Conservation (phyloP, 2,113 vertebrate species). For the Ictalurus punctatus region DNA sequence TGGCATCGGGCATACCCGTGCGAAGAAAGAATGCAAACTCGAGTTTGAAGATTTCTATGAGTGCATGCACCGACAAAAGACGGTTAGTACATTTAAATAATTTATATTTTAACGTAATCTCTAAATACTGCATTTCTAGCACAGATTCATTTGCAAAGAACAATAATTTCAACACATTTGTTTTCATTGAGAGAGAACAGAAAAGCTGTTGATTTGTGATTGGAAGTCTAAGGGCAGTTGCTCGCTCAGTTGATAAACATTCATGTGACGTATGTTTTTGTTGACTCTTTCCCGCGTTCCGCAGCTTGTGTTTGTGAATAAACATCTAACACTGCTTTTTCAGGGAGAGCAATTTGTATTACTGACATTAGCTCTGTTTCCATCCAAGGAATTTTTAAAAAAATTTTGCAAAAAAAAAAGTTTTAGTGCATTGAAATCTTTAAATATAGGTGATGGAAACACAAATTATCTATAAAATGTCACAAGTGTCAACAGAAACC, state of each 20-base stretch:
- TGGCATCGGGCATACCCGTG: constrained; percentile 82
- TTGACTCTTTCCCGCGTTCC: not conserved
- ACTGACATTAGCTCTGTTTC: not conserved
- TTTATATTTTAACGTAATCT: not conserved
- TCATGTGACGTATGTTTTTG: not conserved
- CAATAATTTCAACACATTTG: not conserved
- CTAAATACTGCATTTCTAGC: not conserved
- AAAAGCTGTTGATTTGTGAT: not conserved
- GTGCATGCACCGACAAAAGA: constrained; percentile 82
- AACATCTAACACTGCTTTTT: not conserved
- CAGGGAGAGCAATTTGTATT: not conserved
- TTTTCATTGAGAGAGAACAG: not conserved
- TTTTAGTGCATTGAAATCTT: too few species aligned
- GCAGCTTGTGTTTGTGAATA: not conserved
- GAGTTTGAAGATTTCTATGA: constrained; percentile 90
- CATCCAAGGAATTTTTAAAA: too few species aligned
- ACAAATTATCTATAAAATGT: too few species aligned
- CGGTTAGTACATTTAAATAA: constrained; percentile 56
- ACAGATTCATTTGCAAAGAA: not conserved
- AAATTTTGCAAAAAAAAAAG: too few species aligned
- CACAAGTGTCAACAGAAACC: too few species aligned
- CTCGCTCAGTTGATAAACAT: not conserved
- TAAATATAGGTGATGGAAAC: too few species aligned
- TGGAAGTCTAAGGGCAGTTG: not conserved
- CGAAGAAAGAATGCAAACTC: constrained; percentile 81